Conservation (phyloP, 2,113 vertebrate genomes). For the Nymphicus hollandicus region DNA sequence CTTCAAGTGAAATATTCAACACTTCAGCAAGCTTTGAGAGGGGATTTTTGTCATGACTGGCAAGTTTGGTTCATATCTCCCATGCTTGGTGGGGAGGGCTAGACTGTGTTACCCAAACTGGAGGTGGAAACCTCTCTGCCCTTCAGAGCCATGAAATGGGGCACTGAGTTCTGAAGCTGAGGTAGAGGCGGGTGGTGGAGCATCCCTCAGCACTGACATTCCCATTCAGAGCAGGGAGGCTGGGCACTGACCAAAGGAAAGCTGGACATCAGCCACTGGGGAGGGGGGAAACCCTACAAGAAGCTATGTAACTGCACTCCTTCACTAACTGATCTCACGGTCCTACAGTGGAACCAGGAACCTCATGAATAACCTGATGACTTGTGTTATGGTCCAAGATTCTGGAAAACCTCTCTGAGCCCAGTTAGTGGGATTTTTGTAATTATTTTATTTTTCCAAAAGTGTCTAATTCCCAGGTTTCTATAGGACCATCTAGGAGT, state of each 20-base stretch:
- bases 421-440: not conserved
- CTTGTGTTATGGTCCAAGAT: not conserved
- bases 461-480: constrained; percentile 2
- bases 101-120: not conserved
- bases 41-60: not conserved
- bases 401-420: constrained; percentile 41
- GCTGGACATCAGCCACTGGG: not conserved
- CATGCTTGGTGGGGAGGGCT: not conserved
- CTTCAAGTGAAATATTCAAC: not conserved
- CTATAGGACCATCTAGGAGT: not conserved
- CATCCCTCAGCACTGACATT: not conserved
- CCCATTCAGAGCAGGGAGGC: not conserved
- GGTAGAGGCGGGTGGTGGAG: not conserved
- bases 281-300: not conserved
- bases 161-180: not conserved
- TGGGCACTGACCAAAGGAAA: not conserved
- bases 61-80: not conserved
- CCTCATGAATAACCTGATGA: constrained; percentile 18
- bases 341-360: constrained; percentile 41
- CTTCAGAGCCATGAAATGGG: not conserved
- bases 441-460: not conserved
- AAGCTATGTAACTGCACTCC: not conserved
- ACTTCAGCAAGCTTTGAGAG: not conserved
- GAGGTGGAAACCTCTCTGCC: not conserved
- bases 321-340: not conserved